Evolutionary conservation across 2,888 invertebrate genomes (phyloP), one percentile per base, ranked within the genome.

Genomic region (Heliconius ismenius): DNA sequence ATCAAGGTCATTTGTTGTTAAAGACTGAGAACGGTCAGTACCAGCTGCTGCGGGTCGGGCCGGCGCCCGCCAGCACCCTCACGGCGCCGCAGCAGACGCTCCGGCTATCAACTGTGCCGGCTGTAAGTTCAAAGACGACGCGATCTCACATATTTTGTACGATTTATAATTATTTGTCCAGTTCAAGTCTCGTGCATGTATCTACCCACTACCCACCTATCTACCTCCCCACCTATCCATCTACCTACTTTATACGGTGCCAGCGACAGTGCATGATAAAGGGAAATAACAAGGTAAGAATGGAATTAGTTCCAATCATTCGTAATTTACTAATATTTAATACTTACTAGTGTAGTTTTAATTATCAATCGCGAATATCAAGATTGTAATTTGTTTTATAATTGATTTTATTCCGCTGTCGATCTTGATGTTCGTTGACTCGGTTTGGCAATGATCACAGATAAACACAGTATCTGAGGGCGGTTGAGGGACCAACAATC

Each of bases 11-110:
- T 92, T 95, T 99, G 91, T 96, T 99, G 89, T 95, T 99, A 91
- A 98, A 98, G 95, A 99, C 98, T 88, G 99, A 99, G 95, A 98
- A 98, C 95, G 99, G 99, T 88, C 98, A 98, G 92, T 98, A 97
- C 93, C 98, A 99, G 93, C 95, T 99, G 90, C 95, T 99, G 88
- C 96, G 98, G 90, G 84, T 84, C 43, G 97, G 97, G 82, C 97
- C 97, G 83, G 96, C 97, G 81, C 96, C 97, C 78, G 91, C 96
- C 83, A 87, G 85, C 86, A 87, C 90, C 79, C 94, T 95, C 84
- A 94, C 95, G 86, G 94, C 95, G 88, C 94, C 95, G 84, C 95
- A 95, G 87, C 96, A 96, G 89, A 96, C 97, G 89, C 97, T 97
- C 93, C 96, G 98, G 89, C 96, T 98, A 92, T 97, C 98, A 94